These are phyloP conservation scores for Perodicticus potto DNA, from an alignment of 2,797 vertebrate genomes.

Conservation along the genomic window DNA sequence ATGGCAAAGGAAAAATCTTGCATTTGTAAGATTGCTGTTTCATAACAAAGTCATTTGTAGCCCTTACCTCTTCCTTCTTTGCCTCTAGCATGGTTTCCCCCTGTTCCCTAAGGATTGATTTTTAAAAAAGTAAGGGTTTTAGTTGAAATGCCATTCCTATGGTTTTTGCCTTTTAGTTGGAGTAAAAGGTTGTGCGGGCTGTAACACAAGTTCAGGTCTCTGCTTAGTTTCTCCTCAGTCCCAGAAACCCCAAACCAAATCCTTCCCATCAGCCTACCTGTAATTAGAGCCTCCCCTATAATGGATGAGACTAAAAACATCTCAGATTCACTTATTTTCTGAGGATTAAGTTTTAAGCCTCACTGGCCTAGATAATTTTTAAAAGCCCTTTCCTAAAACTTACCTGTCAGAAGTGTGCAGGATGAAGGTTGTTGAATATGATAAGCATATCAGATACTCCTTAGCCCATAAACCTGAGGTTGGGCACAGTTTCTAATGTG, in stretches of 20 bases:
- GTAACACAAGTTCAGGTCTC: background rate
- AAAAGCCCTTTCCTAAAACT: conserved; percentile 32
- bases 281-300: background rate
- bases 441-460: background rate
- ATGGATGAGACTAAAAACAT: background rate
- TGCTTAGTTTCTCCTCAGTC: background rate
- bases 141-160: background rate
- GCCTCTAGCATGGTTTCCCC: background rate
- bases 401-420: background rate
- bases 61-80: conserved; percentile 41
- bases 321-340: conserved; percentile 32
- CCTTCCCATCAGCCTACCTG: background rate
- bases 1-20: background rate
- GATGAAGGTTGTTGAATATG: background rate
- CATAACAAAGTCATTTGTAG: background rate
- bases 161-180: background rate
- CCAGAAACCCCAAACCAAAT: background rate
- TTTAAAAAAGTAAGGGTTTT: conserved; percentile 35
- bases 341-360: conserved; percentile 40
- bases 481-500: background rate
- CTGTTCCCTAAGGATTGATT: conserved; percentile 11
- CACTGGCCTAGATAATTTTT: background rate
- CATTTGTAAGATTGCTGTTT: conserved; percentile 50
- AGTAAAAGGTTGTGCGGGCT: background rate
- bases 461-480: background rate